phyloP scores from a whole-genome alignment of 2,888 invertebrate genomes.

The Polydrusus cervinus region DNA sequence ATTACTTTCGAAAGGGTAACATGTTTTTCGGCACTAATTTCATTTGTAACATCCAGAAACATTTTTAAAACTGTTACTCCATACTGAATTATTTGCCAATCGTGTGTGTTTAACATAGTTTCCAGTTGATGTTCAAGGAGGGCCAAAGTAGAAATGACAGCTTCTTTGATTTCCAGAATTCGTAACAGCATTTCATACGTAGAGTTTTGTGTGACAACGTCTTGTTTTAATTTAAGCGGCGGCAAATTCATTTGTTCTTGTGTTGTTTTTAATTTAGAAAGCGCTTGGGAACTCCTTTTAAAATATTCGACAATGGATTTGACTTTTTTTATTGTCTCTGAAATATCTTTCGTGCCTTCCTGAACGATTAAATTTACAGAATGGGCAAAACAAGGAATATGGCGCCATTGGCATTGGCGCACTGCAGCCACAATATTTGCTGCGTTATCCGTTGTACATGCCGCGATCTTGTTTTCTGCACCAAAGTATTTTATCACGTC shows the following conservation, averaged over 20 bases:
- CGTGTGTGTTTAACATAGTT: background rate
- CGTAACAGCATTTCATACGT: conserved; percentile 22
- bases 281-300: conserved; percentile 28
- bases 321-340: conserved; percentile 47
- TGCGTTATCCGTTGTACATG: conserved; percentile 58
- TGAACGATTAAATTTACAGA: conserved; percentile 60
- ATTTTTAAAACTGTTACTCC: background rate
- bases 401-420: conserved; percentile 51
- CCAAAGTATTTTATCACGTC: conserved; percentile 12
- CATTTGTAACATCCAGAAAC: background rate
- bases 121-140: background rate
- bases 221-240: conserved; percentile 15
- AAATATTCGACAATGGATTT: conserved; percentile 54
- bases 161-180: conserved; percentile 18
- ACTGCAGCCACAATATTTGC: conserved; percentile 48
- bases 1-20: conserved; percentile 10
- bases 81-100: background rate
- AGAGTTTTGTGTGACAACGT: conserved; percentile 15
- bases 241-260: conserved; percentile 27
- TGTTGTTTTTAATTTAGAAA: conserved; percentile 8
- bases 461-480: conserved; percentile 54
- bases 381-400: conserved; percentile 61
- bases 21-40: conserved; percentile 13
- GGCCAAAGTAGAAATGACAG: conserved; percentile 8
- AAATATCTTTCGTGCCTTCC: conserved; percentile 54